Percentiles rank a stretch among this genome's conserved stretches.
These are phyloP conservation scores for Corythornis cristatus DNA, from an alignment of 2,113 vertebrate species.

Conservation along the genomic window DNA sequence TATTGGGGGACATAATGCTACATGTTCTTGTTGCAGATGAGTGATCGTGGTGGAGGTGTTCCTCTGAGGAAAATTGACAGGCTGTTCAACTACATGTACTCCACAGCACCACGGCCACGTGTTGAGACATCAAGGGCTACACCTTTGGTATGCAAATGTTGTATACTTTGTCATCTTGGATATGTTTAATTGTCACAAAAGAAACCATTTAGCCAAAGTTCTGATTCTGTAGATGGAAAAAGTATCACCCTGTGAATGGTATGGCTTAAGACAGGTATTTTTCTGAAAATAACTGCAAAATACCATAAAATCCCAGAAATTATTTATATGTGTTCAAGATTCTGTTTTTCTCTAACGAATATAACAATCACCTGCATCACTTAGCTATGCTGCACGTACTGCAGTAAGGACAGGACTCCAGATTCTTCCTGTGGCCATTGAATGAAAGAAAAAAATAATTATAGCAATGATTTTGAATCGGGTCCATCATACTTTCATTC, in stretches of 20 bases:
- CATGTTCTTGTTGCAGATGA: conserved; percentile 79
- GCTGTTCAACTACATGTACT: conserved; percentile 97
- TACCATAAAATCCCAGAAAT: neutral
- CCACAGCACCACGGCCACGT: conserved; percentile 90
- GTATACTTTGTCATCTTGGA: neutral
- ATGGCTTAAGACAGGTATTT: neutral
- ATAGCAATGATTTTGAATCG: neutral
- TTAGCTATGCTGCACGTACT: neutral
- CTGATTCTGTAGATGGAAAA: neutral
- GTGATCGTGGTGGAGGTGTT: conserved; percentile 93
- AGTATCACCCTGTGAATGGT: neutral
- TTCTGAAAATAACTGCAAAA: neutral
- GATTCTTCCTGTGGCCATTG: neutral
- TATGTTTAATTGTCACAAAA: neutral
- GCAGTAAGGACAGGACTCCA: neutral
- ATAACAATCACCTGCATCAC: neutral
- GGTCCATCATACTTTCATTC: neutral
- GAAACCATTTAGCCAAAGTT: neutral
- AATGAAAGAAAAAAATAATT: neutral
- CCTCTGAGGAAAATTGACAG: conserved; percentile 94
- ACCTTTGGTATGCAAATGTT: conserved; percentile 85
- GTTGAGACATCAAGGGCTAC: conserved; percentile 84
- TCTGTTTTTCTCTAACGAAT: neutral
- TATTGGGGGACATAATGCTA: neutral
- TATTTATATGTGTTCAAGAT: neutral